Evolutionary conservation across 2,888 invertebrate species (phyloP), one percentile per base, ranked within the genome.

Genomic region (Andrena hattorfiana): DNA sequence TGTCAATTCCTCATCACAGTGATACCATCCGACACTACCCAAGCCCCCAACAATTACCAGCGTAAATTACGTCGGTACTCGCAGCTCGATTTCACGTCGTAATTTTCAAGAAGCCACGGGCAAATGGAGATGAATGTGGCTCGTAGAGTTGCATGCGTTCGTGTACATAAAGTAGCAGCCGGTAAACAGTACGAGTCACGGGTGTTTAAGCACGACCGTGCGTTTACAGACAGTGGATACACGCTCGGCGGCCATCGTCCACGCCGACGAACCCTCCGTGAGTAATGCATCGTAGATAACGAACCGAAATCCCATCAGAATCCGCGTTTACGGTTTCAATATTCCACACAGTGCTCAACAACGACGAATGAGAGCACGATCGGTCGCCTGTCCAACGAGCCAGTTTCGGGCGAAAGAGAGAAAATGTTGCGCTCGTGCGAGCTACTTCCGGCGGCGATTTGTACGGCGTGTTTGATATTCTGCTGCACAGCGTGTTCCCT

Each of bases 261-360:
- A 62, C 32, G 62, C 79, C 70, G 60, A 51, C 67, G 35, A 78
- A 81, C 69, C 71, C 4, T 70, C 81, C 42, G 48, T 73, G 73
- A 81, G 77, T 66, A 81, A 81, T 54, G 66, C 71, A 28, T 66
- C 49, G 73, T 59, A 81, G 81, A 83, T 83, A 83, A 81, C 83
- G 81, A 83, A 81, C 72, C 77, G 77, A 54, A 81, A 81, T 72
- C 81, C 82, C 54, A 68, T 72, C 76, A 64, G 68, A 81, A 72
- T 81, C 64, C 63, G 7, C 72, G 77, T 81, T 51, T 69, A 81
- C 77, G 73, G 42, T 83, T 81, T 83, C 81, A 81, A 83, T 83
- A 78, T 74, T 62, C 74, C 49, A 8, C 16, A 16, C 51, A 59
- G 72, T 60, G 30, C 20, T 7, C 30, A 51, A 51, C 60, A 16